phyloP scores from a whole-genome alignment of 1,140 invertebrate genomes.

The Drosophila rufa region DNA sequence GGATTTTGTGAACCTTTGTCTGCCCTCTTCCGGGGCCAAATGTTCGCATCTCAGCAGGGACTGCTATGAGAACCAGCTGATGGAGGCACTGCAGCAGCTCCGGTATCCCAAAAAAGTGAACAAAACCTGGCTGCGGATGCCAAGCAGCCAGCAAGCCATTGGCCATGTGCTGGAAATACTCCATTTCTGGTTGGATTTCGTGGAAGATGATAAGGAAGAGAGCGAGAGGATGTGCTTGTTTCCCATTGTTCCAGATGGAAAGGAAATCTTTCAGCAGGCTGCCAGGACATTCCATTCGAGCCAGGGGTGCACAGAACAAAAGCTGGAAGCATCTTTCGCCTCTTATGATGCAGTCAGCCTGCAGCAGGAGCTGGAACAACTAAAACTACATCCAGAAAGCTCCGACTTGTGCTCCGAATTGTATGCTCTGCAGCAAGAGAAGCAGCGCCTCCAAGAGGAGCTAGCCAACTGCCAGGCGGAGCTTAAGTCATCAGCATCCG shows the following conservation, averaged over 20 bases:
- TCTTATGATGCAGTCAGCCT: conserved; percentile 6
- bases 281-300: neutral
- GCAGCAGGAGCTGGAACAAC: neutral
- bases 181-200: conserved; percentile 51
- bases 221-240: neutral
- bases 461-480: neutral
- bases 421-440: neutral
- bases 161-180: conserved; percentile 35
- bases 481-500: neutral
- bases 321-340: neutral
- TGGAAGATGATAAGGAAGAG: neutral
- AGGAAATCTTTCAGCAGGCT: neutral
- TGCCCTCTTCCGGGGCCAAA: conserved; percentile 15
- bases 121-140: conserved; percentile 29
- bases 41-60: conserved; percentile 14
- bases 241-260: neutral
- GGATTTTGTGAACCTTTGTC: conserved; percentile 48
- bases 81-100: conserved; percentile 34
- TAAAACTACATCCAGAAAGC: neutral
- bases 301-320: neutral
- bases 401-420: neutral
- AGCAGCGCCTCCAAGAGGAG: conserved; percentile 1
- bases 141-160: conserved; percentile 17
- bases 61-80: conserved; percentile 30
- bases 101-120: conserved; percentile 38